A percentile compares a stretch with the other conserved stretches of the same genome.
Conservation (phyloP, 1,140 invertebrate species). For the Ditylenchus dipsaci region DNA sequence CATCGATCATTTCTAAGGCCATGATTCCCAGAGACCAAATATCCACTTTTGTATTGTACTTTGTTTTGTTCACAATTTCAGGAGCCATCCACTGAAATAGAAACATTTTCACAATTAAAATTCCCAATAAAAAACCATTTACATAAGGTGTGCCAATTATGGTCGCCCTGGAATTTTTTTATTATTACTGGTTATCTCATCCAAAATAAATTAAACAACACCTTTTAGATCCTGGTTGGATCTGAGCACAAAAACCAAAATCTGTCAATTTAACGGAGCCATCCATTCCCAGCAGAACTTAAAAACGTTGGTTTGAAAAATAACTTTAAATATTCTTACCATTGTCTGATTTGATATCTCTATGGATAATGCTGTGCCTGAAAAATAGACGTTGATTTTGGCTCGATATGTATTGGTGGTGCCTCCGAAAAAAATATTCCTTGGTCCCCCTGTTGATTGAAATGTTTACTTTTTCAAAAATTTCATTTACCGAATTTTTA, state of each 20-base stretch:
- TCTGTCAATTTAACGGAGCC: slow-evolving; percentile 46
- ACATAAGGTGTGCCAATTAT: slow-evolving; percentile 71
- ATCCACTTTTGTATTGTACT: slow-evolving; percentile 51
- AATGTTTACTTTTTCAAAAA: no score
- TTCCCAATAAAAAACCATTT: slow-evolving; percentile 62
- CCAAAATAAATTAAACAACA: slow-evolving; percentile 1
- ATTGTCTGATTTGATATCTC: slow-evolving; percentile 57
- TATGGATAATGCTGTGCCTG: slow-evolving; percentile 55
- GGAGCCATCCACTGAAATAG: slow-evolving; percentile 76
- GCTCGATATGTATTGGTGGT: no score
- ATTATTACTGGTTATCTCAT: background rate
- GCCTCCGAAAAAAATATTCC: no score
- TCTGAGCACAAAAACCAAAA: slow-evolving; percentile 57
- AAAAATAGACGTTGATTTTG: slow-evolving; percentile 8
- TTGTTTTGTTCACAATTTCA: slow-evolving; percentile 65
- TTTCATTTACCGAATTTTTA: no score
- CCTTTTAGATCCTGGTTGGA: slow-evolving; percentile 45
- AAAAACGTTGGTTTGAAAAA: background rate
- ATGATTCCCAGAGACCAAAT: slow-evolving; percentile 57
- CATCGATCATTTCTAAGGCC: slow-evolving; percentile 58
- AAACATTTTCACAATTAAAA: background rate
- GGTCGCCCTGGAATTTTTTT: slow-evolving; percentile 34
- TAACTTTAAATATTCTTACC: slow-evolving; percentile 17
- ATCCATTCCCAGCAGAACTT: slow-evolving; percentile 42
- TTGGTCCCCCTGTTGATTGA: no score